Evolutionary conservation across 2,113 vertebrate species (phyloP).

Genomic region (Onychorhynchus coronatus): DNA sequence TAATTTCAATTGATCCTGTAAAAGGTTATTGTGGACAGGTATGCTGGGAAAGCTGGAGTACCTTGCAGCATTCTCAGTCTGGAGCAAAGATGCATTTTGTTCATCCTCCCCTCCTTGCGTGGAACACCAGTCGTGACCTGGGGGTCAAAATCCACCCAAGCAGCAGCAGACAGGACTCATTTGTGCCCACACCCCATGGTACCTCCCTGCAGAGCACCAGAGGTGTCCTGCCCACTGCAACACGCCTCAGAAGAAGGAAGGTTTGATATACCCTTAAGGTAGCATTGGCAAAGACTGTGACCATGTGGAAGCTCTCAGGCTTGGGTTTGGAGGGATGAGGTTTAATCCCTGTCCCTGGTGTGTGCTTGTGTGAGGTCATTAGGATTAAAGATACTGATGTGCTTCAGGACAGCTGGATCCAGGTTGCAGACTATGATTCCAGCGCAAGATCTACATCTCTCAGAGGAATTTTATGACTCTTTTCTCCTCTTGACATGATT

Average conservation of each 20-base stretch:
- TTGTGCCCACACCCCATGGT: rapidly evolving
- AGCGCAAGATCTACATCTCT: background rate
- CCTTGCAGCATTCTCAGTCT: background rate
- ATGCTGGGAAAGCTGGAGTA: background rate
- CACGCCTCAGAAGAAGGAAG: too few species aligned
- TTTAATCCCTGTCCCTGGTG: background rate
- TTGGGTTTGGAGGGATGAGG: background rate
- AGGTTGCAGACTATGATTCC: background rate
- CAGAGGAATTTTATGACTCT: background rate
- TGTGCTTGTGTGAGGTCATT: background rate
- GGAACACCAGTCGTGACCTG: background rate
- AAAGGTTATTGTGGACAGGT: background rate
- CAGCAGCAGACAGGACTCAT: rapidly evolving
- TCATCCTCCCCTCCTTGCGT: rapidly evolving
- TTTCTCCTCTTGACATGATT: background rate
- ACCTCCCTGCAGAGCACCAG: background rate
- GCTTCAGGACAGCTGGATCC: background rate
- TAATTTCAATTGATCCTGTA: background rate
- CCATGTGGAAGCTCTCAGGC: rapidly evolving
- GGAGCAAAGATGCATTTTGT: background rate
- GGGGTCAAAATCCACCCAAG: background rate
- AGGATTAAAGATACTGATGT: background rate
- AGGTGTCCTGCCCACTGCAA: background rate
- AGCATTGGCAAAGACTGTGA: rapidly evolving
- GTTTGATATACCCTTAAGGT: background rate